Conservation (phyloP, 2,888 invertebrate species). For the Leptogaster cylindrica region DNA sequence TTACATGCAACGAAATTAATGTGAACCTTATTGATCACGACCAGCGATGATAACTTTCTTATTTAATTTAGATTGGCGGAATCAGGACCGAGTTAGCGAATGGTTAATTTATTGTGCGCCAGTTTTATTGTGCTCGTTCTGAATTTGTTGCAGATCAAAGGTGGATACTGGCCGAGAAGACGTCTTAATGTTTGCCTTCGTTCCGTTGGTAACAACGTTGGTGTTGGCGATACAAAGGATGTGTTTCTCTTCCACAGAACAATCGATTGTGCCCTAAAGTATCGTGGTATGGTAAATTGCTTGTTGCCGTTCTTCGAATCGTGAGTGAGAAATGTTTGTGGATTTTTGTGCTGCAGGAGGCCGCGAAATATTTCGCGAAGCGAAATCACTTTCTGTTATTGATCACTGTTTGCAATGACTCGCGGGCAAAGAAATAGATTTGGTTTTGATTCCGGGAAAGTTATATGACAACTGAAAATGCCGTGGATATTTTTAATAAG, state of each 20-base stretch:
- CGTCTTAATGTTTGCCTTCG: constrained; percentile 9
- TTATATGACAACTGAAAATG: not conserved
- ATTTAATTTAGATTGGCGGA: constrained; percentile 39
- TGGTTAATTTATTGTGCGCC: constrained; percentile 23
- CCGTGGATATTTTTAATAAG: not conserved
- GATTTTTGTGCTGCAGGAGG: not conserved
- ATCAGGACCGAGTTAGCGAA: constrained; percentile 22
- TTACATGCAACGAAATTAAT: constrained; percentile 37
- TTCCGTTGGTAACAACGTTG: not conserved
- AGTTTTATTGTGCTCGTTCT: constrained; percentile 10
- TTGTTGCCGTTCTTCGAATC: not conserved
- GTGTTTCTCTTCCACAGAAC: constrained; percentile 16
- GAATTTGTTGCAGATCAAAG: not conserved
- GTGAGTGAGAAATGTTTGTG: not conserved
- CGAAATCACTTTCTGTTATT: constrained; percentile 24
- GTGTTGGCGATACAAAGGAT: not conserved
- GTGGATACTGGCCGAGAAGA: not conserved
- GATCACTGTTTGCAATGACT: constrained; percentile 29
- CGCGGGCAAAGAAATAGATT: no score
- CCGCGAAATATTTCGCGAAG: constrained; percentile 3
- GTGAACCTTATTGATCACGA: constrained; percentile 39
- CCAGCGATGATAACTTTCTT: constrained; percentile 38
- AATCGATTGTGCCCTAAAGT: constrained; percentile 34
- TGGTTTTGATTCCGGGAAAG: no score
- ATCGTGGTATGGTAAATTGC: constrained; percentile 4